A percentile compares a stretch with the other conserved stretches of the same genome.
These are phyloP conservation scores for Clarias laeviceps DNA, from an alignment of 2,797 vertebrate genomes.

Conservation along the genomic window DNA sequence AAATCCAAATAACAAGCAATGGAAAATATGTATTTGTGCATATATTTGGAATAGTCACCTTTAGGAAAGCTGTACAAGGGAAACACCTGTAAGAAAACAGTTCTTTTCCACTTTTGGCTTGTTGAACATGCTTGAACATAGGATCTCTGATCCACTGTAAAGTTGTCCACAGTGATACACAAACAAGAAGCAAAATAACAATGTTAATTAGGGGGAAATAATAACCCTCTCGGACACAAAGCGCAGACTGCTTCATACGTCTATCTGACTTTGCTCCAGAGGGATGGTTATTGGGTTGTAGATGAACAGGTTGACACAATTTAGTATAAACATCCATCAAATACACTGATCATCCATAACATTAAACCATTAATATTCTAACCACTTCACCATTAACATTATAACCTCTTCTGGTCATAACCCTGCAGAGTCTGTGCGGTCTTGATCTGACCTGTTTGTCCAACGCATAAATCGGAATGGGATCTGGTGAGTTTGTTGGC, in stretches of 20 bases:
- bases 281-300: conserved; percentile 96
- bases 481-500: too few species aligned
- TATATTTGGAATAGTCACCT: conserved; percentile 72
- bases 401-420: too few species aligned
- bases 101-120: conserved; percentile 98
- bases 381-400: too few species aligned
- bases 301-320: conserved; percentile 92
- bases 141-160: conserved; percentile 96
- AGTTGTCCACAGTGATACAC: conserved; percentile 79
- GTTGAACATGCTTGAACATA: conserved; percentile 93
- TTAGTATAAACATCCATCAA: conserved; percentile 84
- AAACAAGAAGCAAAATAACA: neutral
- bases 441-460: too few species aligned
- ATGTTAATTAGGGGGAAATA: neutral
- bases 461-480: too few species aligned
- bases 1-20: neutral
- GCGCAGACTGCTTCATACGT: conserved; percentile 96
- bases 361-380: too few species aligned
- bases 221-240: conserved; percentile 51
- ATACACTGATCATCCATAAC: neutral
- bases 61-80: conserved; percentile 94
- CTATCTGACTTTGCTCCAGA: conserved; percentile 91
- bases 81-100: conserved; percentile 86
- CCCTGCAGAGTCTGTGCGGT: too few species aligned
- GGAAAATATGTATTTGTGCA: neutral